Evolutionary conservation across 2,888 invertebrate genomes (phyloP), one percentile per base, ranked within the genome.

Genomic region (Agapostemon virescens): DNA sequence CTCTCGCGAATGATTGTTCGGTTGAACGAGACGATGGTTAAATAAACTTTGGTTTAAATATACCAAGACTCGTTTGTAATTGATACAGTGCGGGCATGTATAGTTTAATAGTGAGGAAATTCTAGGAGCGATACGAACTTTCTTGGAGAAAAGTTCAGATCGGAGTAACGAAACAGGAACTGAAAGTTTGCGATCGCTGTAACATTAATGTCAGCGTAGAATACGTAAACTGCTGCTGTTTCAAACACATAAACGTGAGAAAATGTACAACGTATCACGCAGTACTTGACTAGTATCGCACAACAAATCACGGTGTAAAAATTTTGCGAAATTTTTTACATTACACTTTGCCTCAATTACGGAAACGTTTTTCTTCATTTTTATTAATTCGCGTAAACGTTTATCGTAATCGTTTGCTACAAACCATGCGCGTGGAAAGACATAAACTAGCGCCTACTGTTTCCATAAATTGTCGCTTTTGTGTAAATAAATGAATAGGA

Each of bases 111-210:
- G n/a, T n/a, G 9, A n/a, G 11, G 49, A 49, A 49, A 49, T 49
- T n/a, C 20, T n/a, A n/a, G 49, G n/a, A 49, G n/a, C 49, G 49
- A 49, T 49, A n/a, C 49, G 49, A 49, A 49, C n/a, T 49, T 49
- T 49, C 49, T 49, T 49, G 49, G 3, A 49, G 49, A 49, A n/a
- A 49, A 49, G 49, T 49, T 49, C 49, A n/a, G 9, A 49, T n/a
- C n/a, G 49, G 49, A 49, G 49, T 49, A 11, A 49, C 49, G 49
- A n/a, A 49, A 49, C n/a, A n/a, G n/a, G 49, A 49, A 49, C 49
- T 49, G 49, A n/a, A 49, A 49, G 49, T 49, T 49, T 49, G n/a
- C 9, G 49, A 49, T 49, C 49, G 49, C 49, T 49, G 49, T 49
- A 49, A 49, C 49, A 49, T 49, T 49, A 49, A 49, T 49, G n/a